Base-by-base conservation (phyloP, 2,888 invertebrate genomes). In the Lymantria dispar region DNA sequence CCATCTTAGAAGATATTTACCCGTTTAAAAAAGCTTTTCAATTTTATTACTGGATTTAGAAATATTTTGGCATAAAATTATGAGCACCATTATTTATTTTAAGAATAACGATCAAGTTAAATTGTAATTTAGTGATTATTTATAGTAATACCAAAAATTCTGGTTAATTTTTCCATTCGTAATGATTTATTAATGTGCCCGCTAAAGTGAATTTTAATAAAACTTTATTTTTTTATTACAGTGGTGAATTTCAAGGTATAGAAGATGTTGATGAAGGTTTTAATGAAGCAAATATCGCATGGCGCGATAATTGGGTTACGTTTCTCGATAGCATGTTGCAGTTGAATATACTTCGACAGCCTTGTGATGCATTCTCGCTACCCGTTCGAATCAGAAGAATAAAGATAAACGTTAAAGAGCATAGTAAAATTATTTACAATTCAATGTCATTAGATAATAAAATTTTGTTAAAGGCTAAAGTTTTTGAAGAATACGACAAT, bases 271-370 rank as follows among this genome's bases (percentile, higher is more conserved):
- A 74, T 49, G 42, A 58, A 8, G 43, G 59, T 0, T 48, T 78
- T 8, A 76, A 67, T 1, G 65, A 70, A 29, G 91, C 84, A 3
- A 49, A 64, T 22, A 56, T 93, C 0, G 71, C 78, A 40, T 97
- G 96, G 96, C 85, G 90, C n/a, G 92, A 93, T 50, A 95, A 96
- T 75, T 98, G 97, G 96, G 93, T 95, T 0, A 93, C 95, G 3
- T 95, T 96, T 68, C 87, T 97, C 67, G 97, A 97, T 78, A 94
- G 95, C 0, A 93, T 97, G 92, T 83, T 98, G 14, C 97, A 97
- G 84, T 93, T 95, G 52, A 91, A 93, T 44, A 91, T 95, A 10
- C 69, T 96, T 14, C 92, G 92, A 33, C 85, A 93, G 46, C 87
- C 93, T 14, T 87, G 92, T 7, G 88, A 94, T 41, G 89, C 92